Conservation (phyloP, 2,888 invertebrate genomes). For the Allolobophora icterica region DNA sequence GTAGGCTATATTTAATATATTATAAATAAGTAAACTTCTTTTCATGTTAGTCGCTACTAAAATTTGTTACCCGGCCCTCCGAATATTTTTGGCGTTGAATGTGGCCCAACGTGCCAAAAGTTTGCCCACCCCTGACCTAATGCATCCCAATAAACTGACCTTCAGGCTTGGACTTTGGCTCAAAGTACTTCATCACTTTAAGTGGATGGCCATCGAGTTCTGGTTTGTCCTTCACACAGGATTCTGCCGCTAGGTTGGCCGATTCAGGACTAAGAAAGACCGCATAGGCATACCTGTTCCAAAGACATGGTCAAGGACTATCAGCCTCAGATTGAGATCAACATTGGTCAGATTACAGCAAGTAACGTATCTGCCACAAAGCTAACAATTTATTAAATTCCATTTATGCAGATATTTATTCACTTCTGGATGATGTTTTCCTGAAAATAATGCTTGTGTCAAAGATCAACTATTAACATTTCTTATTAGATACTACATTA, state of each 20-base stretch:
- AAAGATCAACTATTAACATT: not conserved
- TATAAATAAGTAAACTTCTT: too few species aligned
- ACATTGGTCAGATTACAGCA: not conserved
- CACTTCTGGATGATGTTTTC: not conserved
- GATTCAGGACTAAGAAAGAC: slow-evolving; percentile 26
- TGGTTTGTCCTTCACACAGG: slow-evolving; percentile 18
- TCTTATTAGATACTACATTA: not conserved
- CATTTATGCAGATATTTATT: not conserved
- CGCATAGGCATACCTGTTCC: slow-evolving; percentile 23
- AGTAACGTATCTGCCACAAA: not conserved
- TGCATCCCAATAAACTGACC: not conserved
- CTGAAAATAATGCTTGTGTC: not conserved
- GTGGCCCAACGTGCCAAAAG: too few species aligned
- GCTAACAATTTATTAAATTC: not conserved
- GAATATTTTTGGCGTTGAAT: too few species aligned
- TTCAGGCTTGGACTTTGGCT: slow-evolving; percentile 23
- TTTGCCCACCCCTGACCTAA: too few species aligned
- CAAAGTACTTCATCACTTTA: slow-evolving; percentile 22
- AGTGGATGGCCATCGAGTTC: not conserved
- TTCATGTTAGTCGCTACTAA: too few species aligned
- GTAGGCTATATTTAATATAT: too few species aligned
- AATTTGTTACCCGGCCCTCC: too few species aligned
- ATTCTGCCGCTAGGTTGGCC: not conserved
- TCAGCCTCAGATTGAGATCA: not conserved
- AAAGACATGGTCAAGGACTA: not conserved